These are phyloP conservation scores for Zhuqinia jingwanae DNA, from an alignment of 2,888 invertebrate species.

Conservation along the genomic window DNA sequence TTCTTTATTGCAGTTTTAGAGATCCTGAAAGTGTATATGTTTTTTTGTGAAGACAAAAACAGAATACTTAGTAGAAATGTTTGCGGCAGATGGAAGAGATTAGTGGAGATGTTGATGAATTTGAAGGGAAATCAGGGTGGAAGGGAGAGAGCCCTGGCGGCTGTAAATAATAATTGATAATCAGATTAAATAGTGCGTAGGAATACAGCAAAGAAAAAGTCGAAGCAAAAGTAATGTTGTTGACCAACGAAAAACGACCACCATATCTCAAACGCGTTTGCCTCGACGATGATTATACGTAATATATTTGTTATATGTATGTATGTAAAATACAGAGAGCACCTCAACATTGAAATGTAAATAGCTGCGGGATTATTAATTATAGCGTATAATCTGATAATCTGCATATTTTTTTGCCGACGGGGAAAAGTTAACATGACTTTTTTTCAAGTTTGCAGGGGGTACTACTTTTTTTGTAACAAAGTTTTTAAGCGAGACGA, in stretches of 20 bases:
- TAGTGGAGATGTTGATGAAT: constrained; percentile 47
- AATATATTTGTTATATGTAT: background rate
- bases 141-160: constrained; percentile 38
- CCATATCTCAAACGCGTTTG: background rate
- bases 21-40: background rate
- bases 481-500: background rate
- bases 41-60: background rate
- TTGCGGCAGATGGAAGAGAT: background rate
- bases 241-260: background rate
- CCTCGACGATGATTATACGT: background rate
- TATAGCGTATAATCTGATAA: no score
- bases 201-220: constrained; percentile 27
- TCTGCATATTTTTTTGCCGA: constrained; percentile 29
- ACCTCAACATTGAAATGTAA: constrained; percentile 6
- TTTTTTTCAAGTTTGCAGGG: constrained; percentile 61
- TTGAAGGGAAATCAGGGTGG: constrained; percentile 51
- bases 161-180: constrained; percentile 57
- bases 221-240: constrained; percentile 8
- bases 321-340: background rate
- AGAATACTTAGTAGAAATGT: background rate
- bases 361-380: constrained; percentile 46
- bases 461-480: constrained; percentile 40
- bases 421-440: constrained; percentile 49
- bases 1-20: background rate
- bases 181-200: constrained; percentile 62